phyloP scores from a whole-genome alignment of 2,888 invertebrate species.

The Athetis lepigone region DNA sequence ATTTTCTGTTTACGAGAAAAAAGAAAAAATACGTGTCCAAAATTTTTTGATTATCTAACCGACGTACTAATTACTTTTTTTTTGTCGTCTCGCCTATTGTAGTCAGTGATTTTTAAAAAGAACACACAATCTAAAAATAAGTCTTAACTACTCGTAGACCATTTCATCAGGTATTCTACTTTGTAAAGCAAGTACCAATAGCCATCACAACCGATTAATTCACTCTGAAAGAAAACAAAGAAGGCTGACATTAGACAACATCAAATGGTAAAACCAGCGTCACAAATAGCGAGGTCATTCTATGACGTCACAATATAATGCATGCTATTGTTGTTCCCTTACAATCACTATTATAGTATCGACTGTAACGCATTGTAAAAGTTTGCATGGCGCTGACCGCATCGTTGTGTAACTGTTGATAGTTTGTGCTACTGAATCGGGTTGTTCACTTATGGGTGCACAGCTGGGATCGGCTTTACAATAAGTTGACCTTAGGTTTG shows the following conservation, averaged over 20 bases:
- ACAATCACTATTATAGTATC: slow-evolving; percentile 22
- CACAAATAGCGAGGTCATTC: slow-evolving; percentile 2
- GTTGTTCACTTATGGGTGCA: background rate
- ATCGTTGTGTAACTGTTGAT: slow-evolving; percentile 5
- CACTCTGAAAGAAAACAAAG: background rate
- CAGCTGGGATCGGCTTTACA: background rate
- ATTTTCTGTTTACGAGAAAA: too few species aligned
- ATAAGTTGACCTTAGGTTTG: background rate
- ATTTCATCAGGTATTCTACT: too few species aligned
- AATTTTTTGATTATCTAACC: too few species aligned
- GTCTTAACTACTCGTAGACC: too few species aligned
- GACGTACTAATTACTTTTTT: too few species aligned
- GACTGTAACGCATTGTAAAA: slow-evolving; percentile 13
- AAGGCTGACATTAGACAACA: background rate
- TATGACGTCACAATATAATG: slow-evolving; percentile 12
- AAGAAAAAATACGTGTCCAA: too few species aligned
- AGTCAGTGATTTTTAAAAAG: too few species aligned
- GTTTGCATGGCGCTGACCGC: background rate
- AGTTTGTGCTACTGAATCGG: background rate
- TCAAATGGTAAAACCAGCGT: background rate
- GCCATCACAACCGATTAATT: background rate
- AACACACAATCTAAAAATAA: too few species aligned
- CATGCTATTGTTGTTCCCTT: slow-evolving; percentile 15
- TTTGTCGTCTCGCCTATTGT: too few species aligned
- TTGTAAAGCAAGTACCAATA: too few species aligned